Evolutionary conservation across 1,140 invertebrate genomes (phyloP), one percentile per base, ranked within the genome.

Genomic region (Drosophila prosaltans): DNA sequence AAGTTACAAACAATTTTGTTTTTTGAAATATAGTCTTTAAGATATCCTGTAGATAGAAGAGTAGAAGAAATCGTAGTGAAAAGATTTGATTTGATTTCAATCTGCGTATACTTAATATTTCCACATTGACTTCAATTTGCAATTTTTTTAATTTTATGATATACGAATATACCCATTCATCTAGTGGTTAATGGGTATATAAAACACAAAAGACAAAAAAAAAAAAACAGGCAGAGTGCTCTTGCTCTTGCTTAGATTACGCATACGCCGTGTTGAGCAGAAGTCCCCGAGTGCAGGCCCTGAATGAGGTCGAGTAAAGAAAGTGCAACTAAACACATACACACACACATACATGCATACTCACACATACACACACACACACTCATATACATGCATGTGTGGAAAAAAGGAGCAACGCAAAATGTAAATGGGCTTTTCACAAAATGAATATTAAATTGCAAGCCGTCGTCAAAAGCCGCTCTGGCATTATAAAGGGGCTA

Each of bases 401-500:
- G 16, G 21, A 40, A 55, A 76, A 77, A 77, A 77, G 66, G 74
- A 74, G 74, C 76, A 77, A 77, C 73, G 74, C 66, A 77, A 77
- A 77, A 85, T 85, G 81, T 85, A 86, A 86, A 85, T 85, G 82
- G 81, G 82, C 64, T 77, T 84, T 81, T 85, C 84, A 78, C 71
- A 81, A 86, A 86, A 81, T 85, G 82, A 86, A 85, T 85, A 85
- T 85, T 86, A 85, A 85, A 85, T 85, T 85, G 80, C 81, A 84
- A 78, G 68, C 51, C 51, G 62, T 57, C 28, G 59, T 39, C 24
- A 51, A 70, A 68, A 26, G 62, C 60, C 41, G 60, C 41, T 40
- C 60, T 51, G 24, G 21, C 24, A 51, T 21, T 51, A 24, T 24
- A 51, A 39, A 57, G 16, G 21, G 41, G 16, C 24, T 7, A n/a